These are phyloP conservation scores for Lophotriccus pileatus DNA, from an alignment of 2,797 vertebrate genomes.

Conservation along the genomic window DNA sequence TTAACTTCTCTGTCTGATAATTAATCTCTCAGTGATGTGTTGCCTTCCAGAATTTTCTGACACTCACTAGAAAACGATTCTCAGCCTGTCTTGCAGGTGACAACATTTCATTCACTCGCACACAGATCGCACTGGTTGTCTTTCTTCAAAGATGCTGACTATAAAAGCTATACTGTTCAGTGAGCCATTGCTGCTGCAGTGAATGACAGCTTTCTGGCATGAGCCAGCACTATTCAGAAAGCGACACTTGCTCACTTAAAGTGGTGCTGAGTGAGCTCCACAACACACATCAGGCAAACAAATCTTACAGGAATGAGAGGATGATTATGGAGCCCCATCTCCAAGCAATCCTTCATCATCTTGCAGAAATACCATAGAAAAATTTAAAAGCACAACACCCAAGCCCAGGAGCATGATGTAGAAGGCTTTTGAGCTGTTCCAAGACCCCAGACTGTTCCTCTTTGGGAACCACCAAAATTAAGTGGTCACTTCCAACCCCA, in stretches of 20 bases:
- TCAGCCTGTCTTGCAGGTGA: neutral
- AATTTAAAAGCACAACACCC: neutral
- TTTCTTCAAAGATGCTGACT: neutral
- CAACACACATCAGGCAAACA: neutral
- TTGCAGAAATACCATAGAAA: neutral
- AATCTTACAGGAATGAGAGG: neutral
- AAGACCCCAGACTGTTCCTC: neutral
- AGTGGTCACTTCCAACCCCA: neutral
- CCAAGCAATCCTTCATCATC: neutral
- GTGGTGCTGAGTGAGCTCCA: neutral
- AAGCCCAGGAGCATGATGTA: neutral
- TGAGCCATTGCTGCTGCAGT: neutral
- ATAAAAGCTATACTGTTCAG: neutral
- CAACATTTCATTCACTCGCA: neutral
- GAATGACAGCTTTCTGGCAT: neutral
- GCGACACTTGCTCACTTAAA: neutral
- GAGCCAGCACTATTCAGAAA: neutral
- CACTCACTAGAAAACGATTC: neutral
- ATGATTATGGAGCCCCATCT: neutral
- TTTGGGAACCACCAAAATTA: neutral
- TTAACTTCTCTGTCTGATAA: neutral
- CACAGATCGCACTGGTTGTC: neutral
- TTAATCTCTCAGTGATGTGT: rapidly evolving
- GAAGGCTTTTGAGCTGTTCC: neutral
- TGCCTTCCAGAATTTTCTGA: neutral